These are phyloP conservation scores for Charaxes varanes DNA, from an alignment of 1,140 invertebrate species.

Conservation along the genomic window DNA sequence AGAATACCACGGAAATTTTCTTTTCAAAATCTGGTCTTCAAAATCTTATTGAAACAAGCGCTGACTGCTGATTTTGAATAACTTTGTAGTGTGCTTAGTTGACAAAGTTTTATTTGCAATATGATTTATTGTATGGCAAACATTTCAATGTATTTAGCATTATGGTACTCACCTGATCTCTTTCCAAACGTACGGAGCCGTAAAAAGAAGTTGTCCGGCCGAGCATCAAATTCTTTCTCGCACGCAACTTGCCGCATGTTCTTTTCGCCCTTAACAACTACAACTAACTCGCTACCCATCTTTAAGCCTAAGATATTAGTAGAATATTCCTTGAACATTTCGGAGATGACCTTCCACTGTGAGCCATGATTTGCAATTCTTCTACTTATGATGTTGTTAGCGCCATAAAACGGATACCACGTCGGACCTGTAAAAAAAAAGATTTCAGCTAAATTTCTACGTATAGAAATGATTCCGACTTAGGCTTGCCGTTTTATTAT, in stretches of 20 bases:
- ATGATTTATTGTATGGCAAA: too few relatives aligned
- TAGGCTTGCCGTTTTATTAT: too few relatives aligned
- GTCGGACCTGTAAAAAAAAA: conserved; percentile 8
- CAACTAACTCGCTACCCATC: conserved; percentile 8
- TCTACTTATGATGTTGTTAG: conserved; percentile 4
- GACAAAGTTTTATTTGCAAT: too few relatives aligned
- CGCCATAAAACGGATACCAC: conserved; percentile 19
- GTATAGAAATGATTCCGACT: too few relatives aligned
- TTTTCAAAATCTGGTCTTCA: too few relatives aligned
- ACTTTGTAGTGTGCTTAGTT: too few relatives aligned
- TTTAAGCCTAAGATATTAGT: conserved; percentile 14
- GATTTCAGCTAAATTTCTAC: too few relatives aligned
- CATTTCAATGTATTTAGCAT: too few relatives aligned
- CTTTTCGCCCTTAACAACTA: conserved; percentile 12
- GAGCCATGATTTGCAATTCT: conserved; percentile 7
- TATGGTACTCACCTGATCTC: conserved; percentile 7
- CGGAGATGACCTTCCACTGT: conserved; percentile 13
- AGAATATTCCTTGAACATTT: conserved; percentile 14
- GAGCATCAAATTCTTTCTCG: conserved; percentile 11
- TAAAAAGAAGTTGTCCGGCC: conserved; percentile 14
- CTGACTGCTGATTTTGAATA: too few relatives aligned
- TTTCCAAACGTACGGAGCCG: conserved; percentile 10
- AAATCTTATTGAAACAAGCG: too few relatives aligned
- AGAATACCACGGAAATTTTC: too few relatives aligned
- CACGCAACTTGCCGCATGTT: conserved; percentile 13